Base-by-base conservation (phyloP, 2,113 vertebrate genomes). In the Argyrosomus japonicus region DNA sequence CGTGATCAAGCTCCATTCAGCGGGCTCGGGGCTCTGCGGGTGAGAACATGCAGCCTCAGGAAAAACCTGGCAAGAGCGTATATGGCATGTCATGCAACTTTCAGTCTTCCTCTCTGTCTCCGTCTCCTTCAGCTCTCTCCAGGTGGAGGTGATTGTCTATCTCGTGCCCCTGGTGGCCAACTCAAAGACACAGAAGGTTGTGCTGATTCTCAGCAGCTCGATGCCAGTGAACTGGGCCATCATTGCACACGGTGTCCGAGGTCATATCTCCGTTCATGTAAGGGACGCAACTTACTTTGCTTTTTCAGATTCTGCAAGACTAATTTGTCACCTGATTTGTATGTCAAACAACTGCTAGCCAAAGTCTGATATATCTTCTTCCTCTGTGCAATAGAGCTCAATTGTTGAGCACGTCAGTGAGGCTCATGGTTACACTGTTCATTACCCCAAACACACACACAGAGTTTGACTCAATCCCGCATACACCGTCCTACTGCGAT, bases 161-260 rank as follows among this genome's bases (percentile, higher is more conserved):
- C 90, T 96, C 13, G 67, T 94, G 79, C 89, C 94, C 4, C 89
- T 86, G 0, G 82, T 75, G 84, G 86, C 47, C 13, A n/a, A 65
- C 36, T 77, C 85, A 25, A 89, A 63, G 12, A 65, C 68, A 17
- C 88, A 88, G 50, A 88, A 79, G 19, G 61, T 96, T 2, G 91
- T 95, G 11, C 57, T 96, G 73, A 90, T 96, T 18, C 89, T 96
- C 67, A 94, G 94, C 92, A 96, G 96, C 65, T 90, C 87, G 0
- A 88, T 85, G 25, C 85, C 94, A 0, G 94, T 95, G 56, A 93
- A 93, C 87, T 96, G 95, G 95, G 93, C 93, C 57, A 54, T 96
- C 21, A 58, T 58, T 12, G 88, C 94, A 75, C 79, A 65, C 0
- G 89, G 89, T 5, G 87, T 96, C 77, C 89, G 47, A 23, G 94